Evolutionary conservation across 2,797 vertebrate genomes (phyloP).

Genomic region (Champsocephalus esox): DNA sequence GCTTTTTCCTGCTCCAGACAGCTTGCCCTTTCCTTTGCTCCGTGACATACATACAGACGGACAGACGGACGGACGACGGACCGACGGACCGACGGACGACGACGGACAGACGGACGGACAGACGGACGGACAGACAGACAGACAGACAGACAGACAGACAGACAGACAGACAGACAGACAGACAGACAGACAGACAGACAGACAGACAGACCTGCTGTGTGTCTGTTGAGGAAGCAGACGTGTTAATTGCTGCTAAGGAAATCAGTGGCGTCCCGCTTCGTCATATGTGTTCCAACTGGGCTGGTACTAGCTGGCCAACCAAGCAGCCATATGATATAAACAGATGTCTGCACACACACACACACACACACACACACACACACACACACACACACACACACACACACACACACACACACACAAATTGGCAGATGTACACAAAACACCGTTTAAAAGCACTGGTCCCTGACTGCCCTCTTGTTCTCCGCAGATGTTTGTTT

Average conservation of each 20-base stretch:
- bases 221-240: slow-evolving; percentile 58
- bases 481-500: slow-evolving; percentile 59
- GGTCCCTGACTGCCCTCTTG: slow-evolving; percentile 37
- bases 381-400: neutral
- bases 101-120: neutral
- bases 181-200: neutral
- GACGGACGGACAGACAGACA: neutral
- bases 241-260: slow-evolving; percentile 69
- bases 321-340: slow-evolving; percentile 22
- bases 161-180: neutral
- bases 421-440: no score
- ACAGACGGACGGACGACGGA: neutral
- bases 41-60: no score
- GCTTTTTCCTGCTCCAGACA: slow-evolving; percentile 35
- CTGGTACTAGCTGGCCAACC: slow-evolving; percentile 11
- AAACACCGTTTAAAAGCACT: neutral
- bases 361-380: neutral
- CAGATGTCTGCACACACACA: slow-evolving; percentile 13
- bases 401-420: neutral
- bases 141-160: neutral
- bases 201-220: slow-evolving; percentile 3
- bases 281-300: slow-evolving; percentile 44
- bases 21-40: slow-evolving; percentile 15
- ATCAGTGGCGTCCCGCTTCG: slow-evolving; percentile 32
- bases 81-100: neutral